phyloP scores from a whole-genome alignment of 35 echinoderm and acorn worm genomes.

The Lytechinus pictus region DNA sequence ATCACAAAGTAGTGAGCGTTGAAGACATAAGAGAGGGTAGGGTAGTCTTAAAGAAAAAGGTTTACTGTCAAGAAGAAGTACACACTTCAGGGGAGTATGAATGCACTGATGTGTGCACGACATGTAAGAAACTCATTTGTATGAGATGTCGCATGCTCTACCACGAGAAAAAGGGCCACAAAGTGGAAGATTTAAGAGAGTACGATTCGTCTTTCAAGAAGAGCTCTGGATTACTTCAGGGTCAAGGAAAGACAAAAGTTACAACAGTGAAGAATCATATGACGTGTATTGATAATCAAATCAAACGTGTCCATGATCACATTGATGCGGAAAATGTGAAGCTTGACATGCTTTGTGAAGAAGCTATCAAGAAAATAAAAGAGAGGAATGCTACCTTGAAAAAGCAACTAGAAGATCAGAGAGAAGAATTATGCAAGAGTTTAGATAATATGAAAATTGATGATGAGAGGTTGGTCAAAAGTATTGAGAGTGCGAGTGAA shows the following conservation, averaged over 20 bases:
- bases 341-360: no score
- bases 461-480: neutral
- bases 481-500: neutral
- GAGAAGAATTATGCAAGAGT: no score
- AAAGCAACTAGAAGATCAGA: no score
- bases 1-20: neutral
- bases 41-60: neutral
- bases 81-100: neutral
- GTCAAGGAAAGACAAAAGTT: neutral
- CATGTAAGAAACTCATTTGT: neutral
- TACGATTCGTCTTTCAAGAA: neutral
- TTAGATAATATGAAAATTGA: neutral
- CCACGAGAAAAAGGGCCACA: neutral
- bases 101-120: neutral
- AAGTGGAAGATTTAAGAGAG: neutral
- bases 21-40: neutral
- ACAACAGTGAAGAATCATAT: neutral
- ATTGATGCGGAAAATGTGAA: neutral
- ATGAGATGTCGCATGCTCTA: no score
- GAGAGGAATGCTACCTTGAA: no score
- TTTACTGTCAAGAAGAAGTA: neutral
- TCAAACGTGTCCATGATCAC: neutral
- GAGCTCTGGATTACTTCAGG: neutral
- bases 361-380: no score
- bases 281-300: neutral